Percentiles rank a stretch among this genome's conserved stretches.
These are phyloP conservation scores for Proales similis DNA, from an alignment of 1,140 invertebrate genomes.

Conservation along the genomic window DNA sequence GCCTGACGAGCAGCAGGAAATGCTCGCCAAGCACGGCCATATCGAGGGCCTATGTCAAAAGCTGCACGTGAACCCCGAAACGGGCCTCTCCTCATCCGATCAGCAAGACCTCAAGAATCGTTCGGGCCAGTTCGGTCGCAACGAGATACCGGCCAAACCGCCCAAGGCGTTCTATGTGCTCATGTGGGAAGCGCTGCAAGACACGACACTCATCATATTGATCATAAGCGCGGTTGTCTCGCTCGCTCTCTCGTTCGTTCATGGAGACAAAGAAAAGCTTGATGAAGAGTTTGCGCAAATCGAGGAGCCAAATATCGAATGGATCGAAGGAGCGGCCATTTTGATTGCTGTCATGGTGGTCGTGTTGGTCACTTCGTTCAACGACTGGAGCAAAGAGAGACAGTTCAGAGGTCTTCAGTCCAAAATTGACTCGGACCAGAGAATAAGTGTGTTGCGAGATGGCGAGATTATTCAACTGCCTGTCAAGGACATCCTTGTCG, in stretches of 20 bases:
- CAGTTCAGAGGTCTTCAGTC: slow-evolving; percentile 93
- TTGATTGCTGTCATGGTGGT: slow-evolving; percentile 94
- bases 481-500: slow-evolving; percentile 93
- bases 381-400: slow-evolving; percentile 97
- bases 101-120: slow-evolving; percentile 80
- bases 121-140: slow-evolving; percentile 87
- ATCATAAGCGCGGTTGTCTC: slow-evolving; percentile 51
- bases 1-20: not conserved
- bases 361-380: slow-evolving; percentile 94
- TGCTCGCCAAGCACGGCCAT: not conserved
- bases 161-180: slow-evolving; percentile 96
- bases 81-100: slow-evolving; percentile 73
- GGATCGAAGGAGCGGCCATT: slow-evolving; percentile 96
- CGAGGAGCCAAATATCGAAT: slow-evolving; percentile 48
- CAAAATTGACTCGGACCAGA: slow-evolving; percentile 97
- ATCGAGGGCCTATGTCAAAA: not conserved
- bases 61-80: not conserved
- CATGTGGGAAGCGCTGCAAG: slow-evolving; percentile 98
- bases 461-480: slow-evolving; percentile 84
- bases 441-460: slow-evolving; percentile 88
- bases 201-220: slow-evolving; percentile 91
- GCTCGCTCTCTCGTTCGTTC: slow-evolving; percentile 52
- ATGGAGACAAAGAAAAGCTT: not conserved
- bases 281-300: not conserved
- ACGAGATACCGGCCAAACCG: slow-evolving; percentile 95